These are phyloP conservation scores for Campylomormyrus numenius DNA, from an alignment of 2,113 vertebrate genomes.

Conservation along the genomic window DNA sequence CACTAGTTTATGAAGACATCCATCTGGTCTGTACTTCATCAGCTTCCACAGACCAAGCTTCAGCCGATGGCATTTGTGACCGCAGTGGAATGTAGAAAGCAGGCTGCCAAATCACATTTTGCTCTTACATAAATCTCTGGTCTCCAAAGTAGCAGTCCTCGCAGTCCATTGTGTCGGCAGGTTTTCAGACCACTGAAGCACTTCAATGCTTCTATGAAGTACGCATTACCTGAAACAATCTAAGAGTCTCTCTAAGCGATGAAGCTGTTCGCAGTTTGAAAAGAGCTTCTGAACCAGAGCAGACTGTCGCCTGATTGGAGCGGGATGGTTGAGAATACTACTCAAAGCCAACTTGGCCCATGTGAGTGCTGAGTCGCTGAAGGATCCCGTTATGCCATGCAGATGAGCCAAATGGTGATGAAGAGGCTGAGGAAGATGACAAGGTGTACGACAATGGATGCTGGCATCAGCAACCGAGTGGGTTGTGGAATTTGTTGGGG, in stretches of 20 bases:
- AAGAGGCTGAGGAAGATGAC: background rate
- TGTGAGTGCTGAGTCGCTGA: background rate
- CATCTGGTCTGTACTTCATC: background rate
- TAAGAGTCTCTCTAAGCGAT: background rate
- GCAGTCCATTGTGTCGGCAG: background rate
- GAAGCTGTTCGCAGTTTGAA: background rate
- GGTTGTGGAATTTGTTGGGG: background rate
- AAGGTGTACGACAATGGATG: background rate
- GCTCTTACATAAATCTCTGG: background rate
- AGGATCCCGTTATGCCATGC: background rate
- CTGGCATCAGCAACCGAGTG: background rate
- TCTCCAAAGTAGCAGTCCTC: background rate
- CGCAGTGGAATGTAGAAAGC: background rate
- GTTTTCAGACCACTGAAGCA: background rate
- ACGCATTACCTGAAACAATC: background rate
- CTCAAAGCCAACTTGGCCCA: background rate
- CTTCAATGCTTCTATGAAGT: background rate
- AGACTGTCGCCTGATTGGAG: background rate
- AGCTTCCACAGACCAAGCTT: background rate
- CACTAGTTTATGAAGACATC: background rate
- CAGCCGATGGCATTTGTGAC: background rate
- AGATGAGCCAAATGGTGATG: background rate
- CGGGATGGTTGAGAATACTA: background rate
- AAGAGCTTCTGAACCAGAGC: background rate
- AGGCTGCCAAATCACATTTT: background rate